Evolutionary conservation across 1,140 invertebrate species (phyloP), one percentile per base, ranked within the genome.

Genomic region (Araneus ventricosus): DNA sequence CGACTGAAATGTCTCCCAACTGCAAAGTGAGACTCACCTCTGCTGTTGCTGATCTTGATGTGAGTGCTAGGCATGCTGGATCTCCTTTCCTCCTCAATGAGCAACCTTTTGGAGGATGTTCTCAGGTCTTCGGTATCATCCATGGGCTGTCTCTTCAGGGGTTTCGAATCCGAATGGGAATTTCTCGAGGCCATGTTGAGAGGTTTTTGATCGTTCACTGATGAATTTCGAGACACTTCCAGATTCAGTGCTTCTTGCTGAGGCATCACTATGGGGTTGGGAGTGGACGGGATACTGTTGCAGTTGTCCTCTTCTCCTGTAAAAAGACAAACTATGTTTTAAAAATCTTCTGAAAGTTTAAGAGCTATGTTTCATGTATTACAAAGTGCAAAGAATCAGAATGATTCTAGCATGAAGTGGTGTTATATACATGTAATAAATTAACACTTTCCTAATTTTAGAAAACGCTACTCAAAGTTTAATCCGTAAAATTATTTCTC

Each of bases 31-130:
- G 10, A 67, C 63, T 96, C 95, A 98, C 98, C 98, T 97, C 98
- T 96, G 27, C 52, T 93, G 94, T 97, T 98, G 93, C 97, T 97
- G 94, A 99, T 98, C 96, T 98, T 99, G 94, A 99, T 98, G 95
- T 98, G 97, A 92, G 98, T 97, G 87, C 97, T 97, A 82, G 96
- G 96, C 57, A 96, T 95, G 0, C 94, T 94, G 0, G 95, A 94
- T 95, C 96, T 95, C 70, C 95, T 93, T 70, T 96, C 95, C 22
- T 96, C 96, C 20, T 96, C 96, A 8, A 95, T 94, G 20, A 95
- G 94, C 27, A 95, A 94, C 30, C 96, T 94, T 94, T 96, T 96
- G n/a, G 95, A 90, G 17, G 96, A 95, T 34, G 95, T 95, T 2
- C 94, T 94, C 30, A 37, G 17, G 17, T 75, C 70, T 2, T 37